phyloP scores from a whole-genome alignment of 2,113 vertebrate species.

The Larimichthys polyactis region DNA sequence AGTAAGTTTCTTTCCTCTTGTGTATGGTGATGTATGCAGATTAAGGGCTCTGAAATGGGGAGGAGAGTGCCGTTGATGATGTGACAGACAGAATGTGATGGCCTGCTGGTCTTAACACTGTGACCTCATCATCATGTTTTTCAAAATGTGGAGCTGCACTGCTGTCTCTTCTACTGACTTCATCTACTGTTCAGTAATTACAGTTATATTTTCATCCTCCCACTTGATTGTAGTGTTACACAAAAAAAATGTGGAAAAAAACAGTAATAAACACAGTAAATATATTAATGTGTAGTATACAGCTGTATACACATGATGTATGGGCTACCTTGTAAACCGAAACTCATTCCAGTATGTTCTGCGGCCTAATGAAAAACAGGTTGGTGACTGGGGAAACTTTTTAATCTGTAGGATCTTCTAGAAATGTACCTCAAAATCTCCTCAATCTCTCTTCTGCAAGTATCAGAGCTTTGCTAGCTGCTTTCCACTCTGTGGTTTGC shows the following conservation, averaged over 20 bases:
- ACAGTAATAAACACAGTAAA: too few relatives aligned
- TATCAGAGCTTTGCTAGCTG: conserved; percentile 26
- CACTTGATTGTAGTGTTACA: conserved; percentile 46
- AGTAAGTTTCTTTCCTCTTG: conserved; percentile 45
- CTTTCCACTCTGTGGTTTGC: conserved; percentile 61
- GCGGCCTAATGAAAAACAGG: conserved; percentile 62
- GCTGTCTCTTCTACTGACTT: conserved; percentile 51
- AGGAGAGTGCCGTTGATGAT: conserved; percentile 65
- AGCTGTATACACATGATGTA: background rate
- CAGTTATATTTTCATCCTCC: conserved; percentile 49
- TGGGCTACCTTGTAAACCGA: conserved; percentile 20
- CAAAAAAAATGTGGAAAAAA: background rate
- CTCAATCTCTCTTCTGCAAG: conserved; percentile 1
- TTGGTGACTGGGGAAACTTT: conserved; percentile 46
- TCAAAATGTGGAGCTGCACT: conserved; percentile 49
- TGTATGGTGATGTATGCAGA: conserved; percentile 71
- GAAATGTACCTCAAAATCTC: conserved; percentile 32
- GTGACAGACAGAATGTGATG: conserved; percentile 75
- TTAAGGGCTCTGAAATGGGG: conserved; percentile 56
- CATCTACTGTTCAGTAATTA: conserved; percentile 62
- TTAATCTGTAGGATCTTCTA: conserved; percentile 38
- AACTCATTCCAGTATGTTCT: conserved; percentile 21
- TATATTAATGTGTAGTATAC: background rate
- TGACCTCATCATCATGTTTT: conserved; percentile 77
- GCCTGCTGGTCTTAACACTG: conserved; percentile 71